A percentile compares a stretch with the other conserved stretches of the same genome.
Conservation (phyloP, 1,140 invertebrate genomes). For the Saccostrea cuccullata region DNA sequence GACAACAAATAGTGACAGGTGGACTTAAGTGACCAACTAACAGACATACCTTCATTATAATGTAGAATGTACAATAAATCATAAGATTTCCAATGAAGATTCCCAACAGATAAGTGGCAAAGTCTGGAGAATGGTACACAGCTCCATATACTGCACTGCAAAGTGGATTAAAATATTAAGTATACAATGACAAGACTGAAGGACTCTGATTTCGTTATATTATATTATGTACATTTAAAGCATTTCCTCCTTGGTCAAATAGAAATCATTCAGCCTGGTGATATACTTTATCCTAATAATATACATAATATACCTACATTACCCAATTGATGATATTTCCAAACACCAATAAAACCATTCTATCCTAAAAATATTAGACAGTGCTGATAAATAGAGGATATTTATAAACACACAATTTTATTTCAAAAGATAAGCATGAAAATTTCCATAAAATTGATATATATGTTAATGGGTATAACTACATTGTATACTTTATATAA, state of each 20-base stretch:
- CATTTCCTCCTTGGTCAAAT: no score
- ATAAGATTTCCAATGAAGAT: conserved; percentile 91
- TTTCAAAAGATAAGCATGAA: neutral
- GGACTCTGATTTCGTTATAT: no score
- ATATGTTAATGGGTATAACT: no score
- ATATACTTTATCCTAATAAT: no score
- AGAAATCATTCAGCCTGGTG: no score
- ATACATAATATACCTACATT: conserved; percentile 4
- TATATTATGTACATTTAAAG: no score
- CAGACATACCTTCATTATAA: conserved; percentile 89
- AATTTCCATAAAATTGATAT: neutral
- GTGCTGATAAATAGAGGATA: neutral
- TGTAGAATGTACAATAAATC: conserved; percentile 90
- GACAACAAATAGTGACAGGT: neutral
- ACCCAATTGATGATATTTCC: conserved; percentile 87
- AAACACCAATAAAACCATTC: conserved; percentile 81
- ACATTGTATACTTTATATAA: neutral
- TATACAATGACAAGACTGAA: no score
- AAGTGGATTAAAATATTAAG: conserved; percentile 28
- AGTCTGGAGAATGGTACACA: conserved; percentile 84
- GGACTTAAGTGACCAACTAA: neutral
- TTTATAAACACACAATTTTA: neutral
- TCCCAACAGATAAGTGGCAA: conserved; percentile 89
- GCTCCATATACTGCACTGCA: conserved; percentile 84
- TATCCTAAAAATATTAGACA: conserved; percentile 75